These are phyloP conservation scores for Drosophila eugracilis DNA, from an alignment of 1,140 invertebrate genomes.

Conservation along the genomic window DNA sequence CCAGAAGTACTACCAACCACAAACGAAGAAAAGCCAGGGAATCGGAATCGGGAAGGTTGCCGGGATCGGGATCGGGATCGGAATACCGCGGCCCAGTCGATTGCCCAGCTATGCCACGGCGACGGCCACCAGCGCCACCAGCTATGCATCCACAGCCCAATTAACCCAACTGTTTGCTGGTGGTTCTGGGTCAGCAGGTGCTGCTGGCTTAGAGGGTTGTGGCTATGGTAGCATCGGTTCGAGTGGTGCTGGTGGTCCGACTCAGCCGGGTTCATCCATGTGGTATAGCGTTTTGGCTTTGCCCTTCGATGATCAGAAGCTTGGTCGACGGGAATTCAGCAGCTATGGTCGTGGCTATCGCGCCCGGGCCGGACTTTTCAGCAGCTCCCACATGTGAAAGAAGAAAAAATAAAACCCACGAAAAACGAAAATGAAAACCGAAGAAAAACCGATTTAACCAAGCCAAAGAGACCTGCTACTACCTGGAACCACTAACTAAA, in stretches of 20 bases:
- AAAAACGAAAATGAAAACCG: not conserved
- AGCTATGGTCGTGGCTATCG: constrained; percentile 89
- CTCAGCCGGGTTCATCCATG: constrained; percentile 89
- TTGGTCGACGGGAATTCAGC: constrained; percentile 90
- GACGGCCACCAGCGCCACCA: constrained; percentile 72
- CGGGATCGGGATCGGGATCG: not conserved
- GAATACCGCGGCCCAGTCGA: constrained; percentile 32
- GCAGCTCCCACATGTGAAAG: constrained; percentile 85
- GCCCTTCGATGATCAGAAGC: constrained; percentile 95
- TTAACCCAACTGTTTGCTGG: constrained; percentile 42
- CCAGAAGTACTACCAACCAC: constrained; percentile 5
- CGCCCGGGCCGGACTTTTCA: constrained; percentile 93
- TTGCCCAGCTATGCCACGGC: constrained; percentile 74
- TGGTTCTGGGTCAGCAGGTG: no score
- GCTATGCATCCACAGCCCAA: constrained; percentile 70
- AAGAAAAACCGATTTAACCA: constrained; percentile 16
- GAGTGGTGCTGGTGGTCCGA: constrained; percentile 50
- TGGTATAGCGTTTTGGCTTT: constrained; percentile 96
- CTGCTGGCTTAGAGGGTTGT: constrained; percentile 10
- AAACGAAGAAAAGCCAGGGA: not conserved
- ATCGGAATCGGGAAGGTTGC: not conserved
- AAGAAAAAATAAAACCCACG: not conserved
- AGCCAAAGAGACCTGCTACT: constrained; percentile 36
- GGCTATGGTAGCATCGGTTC: constrained; percentile 58
- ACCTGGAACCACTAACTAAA: constrained; percentile 35